Evolutionary conservation across 2,113 vertebrate species (phyloP).

Genomic region (Oncorhynchus kisutch): DNA sequence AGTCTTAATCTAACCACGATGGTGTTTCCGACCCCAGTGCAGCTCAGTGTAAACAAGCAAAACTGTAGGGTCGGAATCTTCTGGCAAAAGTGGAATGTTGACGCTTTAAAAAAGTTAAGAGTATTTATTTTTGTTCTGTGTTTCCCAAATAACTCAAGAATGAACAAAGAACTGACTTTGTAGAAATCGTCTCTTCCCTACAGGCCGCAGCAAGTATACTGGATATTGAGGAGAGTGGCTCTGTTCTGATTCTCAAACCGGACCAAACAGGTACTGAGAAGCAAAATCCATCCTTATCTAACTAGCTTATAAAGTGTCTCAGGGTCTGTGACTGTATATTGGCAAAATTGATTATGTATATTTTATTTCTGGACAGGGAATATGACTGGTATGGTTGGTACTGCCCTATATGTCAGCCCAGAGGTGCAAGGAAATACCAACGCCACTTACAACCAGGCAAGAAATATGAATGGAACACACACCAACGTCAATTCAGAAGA

Average conservation of each 20-base stretch:
- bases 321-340: neutral
- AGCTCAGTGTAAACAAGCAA: no score
- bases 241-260: conserved; percentile 61
- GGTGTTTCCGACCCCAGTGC: no score
- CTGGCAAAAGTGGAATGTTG: neutral
- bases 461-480: neutral
- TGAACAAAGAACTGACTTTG: neutral
- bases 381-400: conserved; percentile 98
- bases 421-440: conserved; percentile 96
- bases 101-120: neutral
- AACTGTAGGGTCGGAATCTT: no score
- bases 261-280: conserved; percentile 82
- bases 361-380: conserved; percentile 69
- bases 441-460: conserved; percentile 94
- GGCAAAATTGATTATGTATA: neutral
- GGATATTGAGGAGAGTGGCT: conserved; percentile 72
- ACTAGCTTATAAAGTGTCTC: neutral
- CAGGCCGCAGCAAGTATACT: conserved; percentile 81
- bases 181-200: conserved; percentile 21
- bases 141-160: neutral
- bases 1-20: no score
- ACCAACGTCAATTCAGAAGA: neutral
- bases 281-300: neutral
- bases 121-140: neutral
- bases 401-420: conserved; percentile 93